A percentile compares a stretch with the other conserved stretches of the same genome.
phyloP scores from a whole-genome alignment of 2,888 invertebrate genomes.

The Leptinotarsa juncta region DNA sequence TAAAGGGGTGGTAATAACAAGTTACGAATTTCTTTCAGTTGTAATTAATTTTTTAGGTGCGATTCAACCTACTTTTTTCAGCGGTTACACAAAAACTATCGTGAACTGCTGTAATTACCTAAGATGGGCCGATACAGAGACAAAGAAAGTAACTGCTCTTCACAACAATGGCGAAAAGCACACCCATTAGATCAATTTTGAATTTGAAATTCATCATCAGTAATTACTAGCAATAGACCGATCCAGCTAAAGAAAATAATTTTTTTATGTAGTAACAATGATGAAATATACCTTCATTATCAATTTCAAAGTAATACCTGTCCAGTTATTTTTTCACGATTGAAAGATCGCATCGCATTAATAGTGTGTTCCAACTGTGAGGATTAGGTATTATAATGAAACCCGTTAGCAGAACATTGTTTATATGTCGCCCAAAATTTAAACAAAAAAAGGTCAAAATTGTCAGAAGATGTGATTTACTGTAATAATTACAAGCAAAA shows the following conservation, averaged over 20 bases:
- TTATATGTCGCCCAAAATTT: conserved; percentile 5
- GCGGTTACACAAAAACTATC: background rate
- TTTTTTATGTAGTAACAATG: background rate
- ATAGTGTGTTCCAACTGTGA: background rate
- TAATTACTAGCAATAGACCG: background rate
- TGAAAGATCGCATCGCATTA: background rate
- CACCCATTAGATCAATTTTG: too few species aligned
- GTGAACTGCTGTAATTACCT: background rate
- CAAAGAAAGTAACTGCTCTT: background rate
- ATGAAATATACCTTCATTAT: background rate
- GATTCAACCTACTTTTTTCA: conserved; percentile 1
- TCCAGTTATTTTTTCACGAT: background rate
- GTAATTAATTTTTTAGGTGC: background rate
- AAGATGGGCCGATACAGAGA: background rate
- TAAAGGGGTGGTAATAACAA: too few species aligned
- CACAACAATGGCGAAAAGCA: too few species aligned
- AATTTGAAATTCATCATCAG: background rate
- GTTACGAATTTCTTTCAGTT: too few species aligned
- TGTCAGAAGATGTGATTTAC: background rate
- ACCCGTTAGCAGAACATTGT: background rate
- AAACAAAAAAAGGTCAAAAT: conserved; percentile 4
- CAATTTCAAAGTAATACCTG: background rate
- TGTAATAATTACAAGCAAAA: background rate
- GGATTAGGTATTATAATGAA: background rate
- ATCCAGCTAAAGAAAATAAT: background rate